Conservation (phyloP, 2,113 vertebrate genomes). For the Microtus montanus region DNA sequence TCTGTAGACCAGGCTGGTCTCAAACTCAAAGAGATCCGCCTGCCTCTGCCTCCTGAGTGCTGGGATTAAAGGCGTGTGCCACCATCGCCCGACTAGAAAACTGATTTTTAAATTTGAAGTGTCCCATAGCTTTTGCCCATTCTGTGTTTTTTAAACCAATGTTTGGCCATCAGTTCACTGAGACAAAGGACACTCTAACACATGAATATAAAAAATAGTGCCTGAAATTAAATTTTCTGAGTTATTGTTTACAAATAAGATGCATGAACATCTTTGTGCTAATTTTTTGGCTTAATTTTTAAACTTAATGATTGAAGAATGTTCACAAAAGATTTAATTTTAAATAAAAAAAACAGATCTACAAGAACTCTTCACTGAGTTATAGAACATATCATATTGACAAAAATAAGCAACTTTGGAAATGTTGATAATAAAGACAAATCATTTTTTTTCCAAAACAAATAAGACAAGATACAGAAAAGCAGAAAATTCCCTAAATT, state of each 20-base stretch:
- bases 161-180: background rate
- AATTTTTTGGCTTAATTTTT: conserved; percentile 28
- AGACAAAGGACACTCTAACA: background rate
- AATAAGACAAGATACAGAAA: background rate
- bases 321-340: conserved; percentile 17
- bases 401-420: background rate
- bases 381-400: background rate
- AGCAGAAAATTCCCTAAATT: background rate
- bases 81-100: no score
- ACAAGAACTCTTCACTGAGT: background rate
- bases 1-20: no score
- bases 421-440: background rate
- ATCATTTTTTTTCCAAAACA: background rate
- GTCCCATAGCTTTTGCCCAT: background rate
- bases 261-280: conserved; percentile 1
- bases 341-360: background rate
- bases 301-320: conserved; percentile 16
- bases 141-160: background rate
- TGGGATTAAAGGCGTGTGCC: no score
- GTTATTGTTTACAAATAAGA: background rate
- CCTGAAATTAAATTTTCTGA: background rate
- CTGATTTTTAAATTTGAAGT: conserved; percentile 25
- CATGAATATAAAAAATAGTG: background rate
- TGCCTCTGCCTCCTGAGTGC: no score
- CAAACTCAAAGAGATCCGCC: no score